phyloP scores from a whole-genome alignment of 2,113 vertebrate genomes.

The Cephalopholis sonnerati region DNA sequence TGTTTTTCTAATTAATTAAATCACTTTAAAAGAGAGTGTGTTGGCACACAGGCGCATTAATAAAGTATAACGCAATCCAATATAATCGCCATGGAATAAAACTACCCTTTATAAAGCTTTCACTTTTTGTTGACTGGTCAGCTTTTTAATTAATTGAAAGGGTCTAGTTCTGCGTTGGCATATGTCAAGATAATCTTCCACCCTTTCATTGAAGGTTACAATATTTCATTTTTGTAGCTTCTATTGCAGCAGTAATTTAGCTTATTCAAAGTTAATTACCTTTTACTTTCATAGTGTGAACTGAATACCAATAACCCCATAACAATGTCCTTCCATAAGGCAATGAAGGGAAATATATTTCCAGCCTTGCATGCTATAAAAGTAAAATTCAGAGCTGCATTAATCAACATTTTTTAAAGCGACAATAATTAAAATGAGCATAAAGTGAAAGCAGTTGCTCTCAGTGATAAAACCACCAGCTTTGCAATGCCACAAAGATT shows the following conservation, averaged over 20 bases:
- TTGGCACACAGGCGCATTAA: not conserved
- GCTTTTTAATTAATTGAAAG: not conserved
- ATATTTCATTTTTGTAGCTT: not conserved
- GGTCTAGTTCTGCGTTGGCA: not conserved
- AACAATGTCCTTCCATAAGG: not conserved
- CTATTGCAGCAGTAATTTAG: not conserved
- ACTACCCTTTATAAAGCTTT: not conserved
- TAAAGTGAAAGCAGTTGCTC: not conserved
- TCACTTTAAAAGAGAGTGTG: not conserved
- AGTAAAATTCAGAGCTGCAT: not conserved
- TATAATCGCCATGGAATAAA: not conserved
- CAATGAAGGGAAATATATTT: not conserved
- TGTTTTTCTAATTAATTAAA: slow-evolving; percentile 11
- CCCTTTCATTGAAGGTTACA: slow-evolving; percentile 17
- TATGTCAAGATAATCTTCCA: not conserved
- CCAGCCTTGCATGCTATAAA: not conserved
- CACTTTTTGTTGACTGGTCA: not conserved
- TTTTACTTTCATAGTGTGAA: not conserved
- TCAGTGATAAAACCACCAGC: not conserved
- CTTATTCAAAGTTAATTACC: not conserved
- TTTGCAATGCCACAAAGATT: no score
- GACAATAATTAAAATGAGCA: not conserved
- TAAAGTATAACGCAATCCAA: not conserved
- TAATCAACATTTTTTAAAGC: not conserved
- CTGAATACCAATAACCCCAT: not conserved